A percentile compares a stretch with the other conserved stretches of the same genome.
These are phyloP conservation scores for Griposia aprilina DNA, from an alignment of 2,888 invertebrate species.

Conservation along the genomic window DNA sequence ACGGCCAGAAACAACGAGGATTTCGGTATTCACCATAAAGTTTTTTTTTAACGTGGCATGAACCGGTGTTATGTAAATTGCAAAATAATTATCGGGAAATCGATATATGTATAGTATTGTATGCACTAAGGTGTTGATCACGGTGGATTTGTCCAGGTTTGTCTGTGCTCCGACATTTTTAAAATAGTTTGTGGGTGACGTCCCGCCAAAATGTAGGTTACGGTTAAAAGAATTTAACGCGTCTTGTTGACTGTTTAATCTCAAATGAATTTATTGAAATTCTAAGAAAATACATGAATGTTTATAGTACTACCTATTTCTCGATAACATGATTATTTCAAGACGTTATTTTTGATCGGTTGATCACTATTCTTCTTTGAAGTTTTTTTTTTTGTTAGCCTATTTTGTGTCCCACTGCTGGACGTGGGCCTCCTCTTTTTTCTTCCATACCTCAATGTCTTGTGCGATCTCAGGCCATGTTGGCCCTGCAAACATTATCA, in stretches of 20 bases:
- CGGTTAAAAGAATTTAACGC: conserved; percentile 53
- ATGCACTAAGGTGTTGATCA: conserved; percentile 51
- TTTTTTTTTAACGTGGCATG: conserved; percentile 77
- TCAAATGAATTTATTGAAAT: conserved; percentile 4
- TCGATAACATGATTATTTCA: background rate
- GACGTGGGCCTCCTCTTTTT: background rate
- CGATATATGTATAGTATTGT: conserved; percentile 61
- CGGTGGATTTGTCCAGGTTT: conserved; percentile 65
- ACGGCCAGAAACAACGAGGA: conserved; percentile 69
- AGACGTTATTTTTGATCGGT: background rate
- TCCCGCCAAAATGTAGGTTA: conserved; percentile 72
- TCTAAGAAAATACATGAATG: background rate
- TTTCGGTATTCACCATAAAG: conserved; percentile 77
- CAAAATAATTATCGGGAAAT: conserved; percentile 83
- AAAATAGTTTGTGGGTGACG: conserved; percentile 66
- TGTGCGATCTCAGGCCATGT: background rate
- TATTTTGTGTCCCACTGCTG: background rate
- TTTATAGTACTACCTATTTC: background rate
- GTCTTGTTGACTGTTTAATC: conserved; percentile 40
- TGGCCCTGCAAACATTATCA: background rate
- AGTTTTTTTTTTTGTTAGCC: background rate
- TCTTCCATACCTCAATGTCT: background rate
- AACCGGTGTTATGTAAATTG: conserved; percentile 85
- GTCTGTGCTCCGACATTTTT: conserved; percentile 73
- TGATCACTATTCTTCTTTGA: background rate